Percentiles rank a stretch among this genome's conserved stretches.
These are phyloP conservation scores for Byasa hedistus DNA, from an alignment of 2,888 invertebrate genomes.

Conservation along the genomic window DNA sequence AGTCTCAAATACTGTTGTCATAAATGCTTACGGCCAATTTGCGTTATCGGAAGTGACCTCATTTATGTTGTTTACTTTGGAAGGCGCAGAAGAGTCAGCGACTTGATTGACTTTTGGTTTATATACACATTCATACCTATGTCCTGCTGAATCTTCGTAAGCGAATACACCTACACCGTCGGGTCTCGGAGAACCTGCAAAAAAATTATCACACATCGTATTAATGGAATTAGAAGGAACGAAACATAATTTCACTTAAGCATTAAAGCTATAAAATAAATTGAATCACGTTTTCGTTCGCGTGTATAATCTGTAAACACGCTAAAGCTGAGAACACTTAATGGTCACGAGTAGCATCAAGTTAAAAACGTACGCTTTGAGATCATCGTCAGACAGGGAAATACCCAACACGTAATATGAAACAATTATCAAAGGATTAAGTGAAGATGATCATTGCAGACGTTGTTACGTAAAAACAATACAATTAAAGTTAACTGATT, in stretches of 20 bases:
- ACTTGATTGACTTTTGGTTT: constrained; percentile 51
- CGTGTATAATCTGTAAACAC: constrained; percentile 10
- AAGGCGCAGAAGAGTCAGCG: constrained; percentile 29
- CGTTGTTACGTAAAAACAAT: not conserved
- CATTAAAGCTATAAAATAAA: not conserved
- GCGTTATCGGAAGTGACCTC: constrained; percentile 11
- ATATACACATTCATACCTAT: constrained; percentile 71
- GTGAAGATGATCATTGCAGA: not conserved
- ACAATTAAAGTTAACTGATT: not conserved
- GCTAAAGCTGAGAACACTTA: constrained; percentile 5
- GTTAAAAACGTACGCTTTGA: constrained; percentile 8
- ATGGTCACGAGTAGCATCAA: constrained; percentile 3
- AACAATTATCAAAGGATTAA: constrained; percentile 12
- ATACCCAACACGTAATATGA: constrained; percentile 11
- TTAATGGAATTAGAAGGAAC: not conserved
- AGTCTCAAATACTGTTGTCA: constrained; percentile 34
- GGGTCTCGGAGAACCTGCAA: constrained; percentile 38
- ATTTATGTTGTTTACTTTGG: constrained; percentile 14
- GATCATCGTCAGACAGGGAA: constrained; percentile 18
- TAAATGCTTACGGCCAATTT: constrained; percentile 28
- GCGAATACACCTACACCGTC: constrained; percentile 59
- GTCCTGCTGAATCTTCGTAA: constrained; percentile 63
- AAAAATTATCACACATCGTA: not conserved
- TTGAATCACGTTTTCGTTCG: constrained; percentile 3
- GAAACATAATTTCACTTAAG: not conserved